phyloP scores from a whole-genome alignment of 2,113 vertebrate genomes.

The Rhinolophus ferrumequinum region DNA sequence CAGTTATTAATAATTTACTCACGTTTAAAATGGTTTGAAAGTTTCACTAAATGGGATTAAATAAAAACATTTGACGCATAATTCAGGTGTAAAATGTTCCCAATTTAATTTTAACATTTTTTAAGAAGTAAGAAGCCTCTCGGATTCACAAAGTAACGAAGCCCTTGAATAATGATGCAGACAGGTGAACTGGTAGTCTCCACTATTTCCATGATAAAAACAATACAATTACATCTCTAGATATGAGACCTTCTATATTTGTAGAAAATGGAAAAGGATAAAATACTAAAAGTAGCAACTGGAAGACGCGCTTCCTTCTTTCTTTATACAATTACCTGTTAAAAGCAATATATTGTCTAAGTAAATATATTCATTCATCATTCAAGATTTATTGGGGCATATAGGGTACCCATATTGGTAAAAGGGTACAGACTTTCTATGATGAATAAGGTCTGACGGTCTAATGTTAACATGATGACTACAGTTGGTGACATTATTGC shows the following conservation, averaged over 20 bases:
- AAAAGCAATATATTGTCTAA: neutral
- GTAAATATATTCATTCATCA: neutral
- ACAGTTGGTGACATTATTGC: neutral
- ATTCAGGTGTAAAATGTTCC: neutral
- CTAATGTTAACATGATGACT: neutral
- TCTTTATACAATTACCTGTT: neutral
- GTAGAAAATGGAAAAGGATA: neutral
- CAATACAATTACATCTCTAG: neutral
- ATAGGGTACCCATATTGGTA: too few species aligned
- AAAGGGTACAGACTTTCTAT: neutral
- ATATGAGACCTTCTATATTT: neutral
- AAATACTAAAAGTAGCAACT: neutral
- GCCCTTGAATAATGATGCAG: neutral
- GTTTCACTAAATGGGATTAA: slow-evolving; percentile 51
- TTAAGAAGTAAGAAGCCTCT: neutral
- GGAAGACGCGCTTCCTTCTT: neutral
- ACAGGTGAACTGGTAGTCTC: neutral
- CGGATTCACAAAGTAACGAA: neutral
- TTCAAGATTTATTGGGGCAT: neutral
- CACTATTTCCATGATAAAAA: neutral
- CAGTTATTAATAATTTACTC: slow-evolving; percentile 50
- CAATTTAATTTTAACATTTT: neutral
- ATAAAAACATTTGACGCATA: slow-evolving; percentile 39
- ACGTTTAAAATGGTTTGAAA: slow-evolving; percentile 43
- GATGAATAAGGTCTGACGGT: neutral